A percentile compares a stretch with the other conserved stretches of the same genome.
Evolutionary conservation across 2,888 invertebrate genomes (phyloP).

Genomic region (Dendrolimus houi): DNA sequence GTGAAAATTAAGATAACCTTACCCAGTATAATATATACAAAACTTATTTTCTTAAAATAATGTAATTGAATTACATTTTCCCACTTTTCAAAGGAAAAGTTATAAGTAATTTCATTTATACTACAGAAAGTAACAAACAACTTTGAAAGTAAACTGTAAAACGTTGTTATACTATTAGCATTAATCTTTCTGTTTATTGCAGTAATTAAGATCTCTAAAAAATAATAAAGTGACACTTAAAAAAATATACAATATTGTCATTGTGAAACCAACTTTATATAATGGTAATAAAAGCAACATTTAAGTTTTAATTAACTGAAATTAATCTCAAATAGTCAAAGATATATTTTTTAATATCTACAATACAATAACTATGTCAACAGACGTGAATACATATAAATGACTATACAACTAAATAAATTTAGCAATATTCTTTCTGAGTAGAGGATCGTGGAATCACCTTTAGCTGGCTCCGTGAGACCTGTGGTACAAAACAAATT

Average conservation of each 20-base stretch:
- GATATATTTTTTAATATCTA: constrained; percentile 21
- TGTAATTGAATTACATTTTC: constrained; percentile 59
- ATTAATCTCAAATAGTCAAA: constrained; percentile 18
- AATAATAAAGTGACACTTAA: too few relatives aligned
- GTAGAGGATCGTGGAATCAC: constrained; percentile 27
- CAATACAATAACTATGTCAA: constrained; percentile 43
- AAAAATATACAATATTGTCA: too few relatives aligned
- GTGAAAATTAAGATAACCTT: constrained; percentile 17
- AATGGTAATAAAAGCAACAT: too few relatives aligned
- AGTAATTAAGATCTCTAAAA: too few relatives aligned
- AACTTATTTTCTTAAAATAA: constrained; percentile 34
- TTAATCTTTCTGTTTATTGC: too few relatives aligned
- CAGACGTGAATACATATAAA: constrained; percentile 28
- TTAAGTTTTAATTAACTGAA: constrained; percentile 1
- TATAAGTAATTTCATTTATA: neutral
- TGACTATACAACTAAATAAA: constrained; percentile 36
- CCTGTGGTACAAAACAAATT: constrained; percentile 29
- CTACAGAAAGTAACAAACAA: neutral
- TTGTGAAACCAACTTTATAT: too few relatives aligned
- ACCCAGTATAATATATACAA: constrained; percentile 53
- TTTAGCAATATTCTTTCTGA: constrained; percentile 34
- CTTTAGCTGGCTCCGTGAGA: constrained; percentile 63
- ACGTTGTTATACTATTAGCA: neutral
- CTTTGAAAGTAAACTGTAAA: neutral
- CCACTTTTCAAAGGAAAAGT: constrained; percentile 4